Percentiles rank a stretch among this genome's conserved stretches.
Evolutionary conservation across 2,888 invertebrate species (phyloP).

Genomic region (Calameuta filiformis): DNA sequence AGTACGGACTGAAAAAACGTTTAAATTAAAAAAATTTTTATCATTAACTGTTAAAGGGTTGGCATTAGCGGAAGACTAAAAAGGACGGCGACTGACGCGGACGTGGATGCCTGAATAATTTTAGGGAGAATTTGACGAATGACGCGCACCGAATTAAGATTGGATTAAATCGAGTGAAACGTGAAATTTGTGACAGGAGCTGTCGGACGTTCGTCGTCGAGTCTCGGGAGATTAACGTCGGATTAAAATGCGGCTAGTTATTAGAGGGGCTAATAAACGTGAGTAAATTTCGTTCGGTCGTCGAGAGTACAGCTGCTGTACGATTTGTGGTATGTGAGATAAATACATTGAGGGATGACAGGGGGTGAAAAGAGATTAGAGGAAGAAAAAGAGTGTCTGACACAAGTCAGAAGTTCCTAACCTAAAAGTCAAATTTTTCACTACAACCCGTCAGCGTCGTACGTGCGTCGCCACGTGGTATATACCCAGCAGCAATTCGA

Average conservation of each 20-base stretch:
- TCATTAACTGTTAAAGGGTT: neutral
- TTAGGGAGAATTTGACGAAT: neutral
- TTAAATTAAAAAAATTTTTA: no score
- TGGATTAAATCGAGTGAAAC: constrained; percentile 43
- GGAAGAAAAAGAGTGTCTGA: neutral
- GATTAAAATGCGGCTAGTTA: constrained; percentile 58
- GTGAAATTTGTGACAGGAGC: constrained; percentile 35
- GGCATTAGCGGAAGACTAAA: neutral
- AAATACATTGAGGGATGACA: neutral
- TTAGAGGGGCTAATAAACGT: constrained; percentile 58
- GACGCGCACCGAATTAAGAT: constrained; percentile 32
- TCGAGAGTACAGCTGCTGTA: neutral
- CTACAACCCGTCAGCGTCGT: neutral
- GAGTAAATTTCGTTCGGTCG: constrained; percentile 46
- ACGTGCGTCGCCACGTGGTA: no score
- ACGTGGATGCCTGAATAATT: neutral
- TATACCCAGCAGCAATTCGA: no score
- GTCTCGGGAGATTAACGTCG: constrained; percentile 56
- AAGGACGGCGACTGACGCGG: neutral
- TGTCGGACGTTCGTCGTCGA: constrained; percentile 23
- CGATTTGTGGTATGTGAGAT: neutral
- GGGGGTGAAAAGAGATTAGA: neutral
- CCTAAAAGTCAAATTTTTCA: neutral
- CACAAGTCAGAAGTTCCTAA: neutral
- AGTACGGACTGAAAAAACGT: no score